These are phyloP conservation scores for Pteropus rufus DNA, from an alignment of 2,797 vertebrate genomes.

Conservation along the genomic window DNA sequence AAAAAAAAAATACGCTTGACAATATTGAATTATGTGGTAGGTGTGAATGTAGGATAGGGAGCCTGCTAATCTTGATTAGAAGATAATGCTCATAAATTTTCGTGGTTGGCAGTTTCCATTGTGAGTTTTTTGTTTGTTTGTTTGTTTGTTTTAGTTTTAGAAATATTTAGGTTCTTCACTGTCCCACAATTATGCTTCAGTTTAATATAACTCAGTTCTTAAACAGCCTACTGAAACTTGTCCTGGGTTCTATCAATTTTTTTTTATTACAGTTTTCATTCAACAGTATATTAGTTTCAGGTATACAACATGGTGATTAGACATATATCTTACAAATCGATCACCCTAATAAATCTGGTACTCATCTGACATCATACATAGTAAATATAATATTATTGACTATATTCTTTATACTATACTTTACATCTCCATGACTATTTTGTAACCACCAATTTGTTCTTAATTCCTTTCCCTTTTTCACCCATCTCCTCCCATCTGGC, in stretches of 20 bases:
- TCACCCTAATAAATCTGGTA: no score
- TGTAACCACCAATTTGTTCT: no score
- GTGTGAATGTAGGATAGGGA: neutral
- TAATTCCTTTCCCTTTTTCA: no score
- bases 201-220: neutral
- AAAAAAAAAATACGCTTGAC: neutral
- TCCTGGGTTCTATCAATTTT: neutral
- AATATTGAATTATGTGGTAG: neutral
- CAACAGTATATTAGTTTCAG: no score
- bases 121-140: neutral
- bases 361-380: no score
- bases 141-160: neutral
- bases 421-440: no score
- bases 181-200: neutral
- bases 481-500: no score
- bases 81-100: neutral
- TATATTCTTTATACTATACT: no score
- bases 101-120: neutral
- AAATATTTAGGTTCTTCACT: neutral
- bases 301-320: no score
- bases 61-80: neutral
- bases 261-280: no score
- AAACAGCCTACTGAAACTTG: neutral
- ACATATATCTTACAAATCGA: no score
- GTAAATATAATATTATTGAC: no score